Conservation (phyloP, 2,888 invertebrate species). For the Germaria angustata region DNA sequence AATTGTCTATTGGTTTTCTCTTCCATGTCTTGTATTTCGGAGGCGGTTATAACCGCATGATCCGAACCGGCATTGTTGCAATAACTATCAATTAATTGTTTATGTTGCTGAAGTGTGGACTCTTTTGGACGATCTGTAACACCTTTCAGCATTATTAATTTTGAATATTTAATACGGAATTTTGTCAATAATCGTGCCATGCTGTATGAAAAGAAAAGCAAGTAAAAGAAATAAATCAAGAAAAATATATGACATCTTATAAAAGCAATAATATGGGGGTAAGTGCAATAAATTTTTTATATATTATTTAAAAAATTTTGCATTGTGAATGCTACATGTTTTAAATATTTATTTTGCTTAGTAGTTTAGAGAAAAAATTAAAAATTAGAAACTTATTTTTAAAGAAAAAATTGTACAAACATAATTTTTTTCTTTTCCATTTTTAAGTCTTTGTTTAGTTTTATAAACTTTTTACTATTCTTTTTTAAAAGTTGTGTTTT, state of each 20-base stretch:
- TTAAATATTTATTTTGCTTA: no score
- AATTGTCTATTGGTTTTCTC: conserved; percentile 96
- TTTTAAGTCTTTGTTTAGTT: neutral
- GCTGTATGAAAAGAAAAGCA: conserved; percentile 80
- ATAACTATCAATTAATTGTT: conserved; percentile 86
- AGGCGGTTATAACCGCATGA: conserved; percentile 71
- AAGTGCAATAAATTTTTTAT: neutral
- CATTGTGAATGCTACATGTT: no score
- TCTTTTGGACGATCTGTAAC: conserved; percentile 90
- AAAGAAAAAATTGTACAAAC: no score
- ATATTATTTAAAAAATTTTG: neutral
- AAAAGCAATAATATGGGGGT: neutral
- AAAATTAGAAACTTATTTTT: no score
- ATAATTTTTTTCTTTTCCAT: neutral
- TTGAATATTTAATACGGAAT: conserved; percentile 96
- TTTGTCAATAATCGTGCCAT: conserved; percentile 96
- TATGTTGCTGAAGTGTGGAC: conserved; percentile 87
- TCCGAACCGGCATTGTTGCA: conserved; percentile 77
- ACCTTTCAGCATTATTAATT: conserved; percentile 94
- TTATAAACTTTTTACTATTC: no score
- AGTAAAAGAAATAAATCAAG: conserved; percentile 47
- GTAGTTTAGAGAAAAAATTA: no score
- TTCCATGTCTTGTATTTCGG: conserved; percentile 80
- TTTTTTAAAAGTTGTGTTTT: no score
- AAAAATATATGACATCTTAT: neutral